Base-by-base conservation (phyloP, 2,113 vertebrate species). In the Glaucomys volans region DNA sequence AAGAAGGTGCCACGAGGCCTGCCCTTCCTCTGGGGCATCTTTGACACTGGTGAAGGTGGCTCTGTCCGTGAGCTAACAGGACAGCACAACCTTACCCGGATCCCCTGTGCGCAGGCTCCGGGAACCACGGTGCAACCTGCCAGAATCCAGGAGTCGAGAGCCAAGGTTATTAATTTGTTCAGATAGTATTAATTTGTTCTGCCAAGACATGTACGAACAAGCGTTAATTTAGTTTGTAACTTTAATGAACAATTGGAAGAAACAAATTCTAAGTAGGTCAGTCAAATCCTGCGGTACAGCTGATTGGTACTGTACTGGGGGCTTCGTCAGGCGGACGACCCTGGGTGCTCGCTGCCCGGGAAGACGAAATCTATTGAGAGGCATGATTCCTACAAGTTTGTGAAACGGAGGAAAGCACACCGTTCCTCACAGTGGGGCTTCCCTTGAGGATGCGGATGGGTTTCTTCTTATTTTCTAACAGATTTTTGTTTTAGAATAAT, bases 221-320 rank as follows among this genome's bases (percentile, higher is more conserved):
- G 86, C 88, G 86, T 94, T 94, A 94, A 96, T 97, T 97, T 97
- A 96, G 72, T 91, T 79, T 75, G 32, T 93, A 96, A 79, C 82
- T 92, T 96, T 97, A 97, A 95, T 79, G 86, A 94, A 91, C 30
- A 5, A 86, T 89, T 91, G 35, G 30, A 96, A 95, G 86, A 79
- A 94, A 42, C 71, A 94, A 79, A 95, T 89, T 97, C 86, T 84
- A 96, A 96, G 69, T 87, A 75, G 74, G 91, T 94, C 88, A 85
- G 75, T 96, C 67, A 83, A 66, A 66, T 92, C 72, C 90, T 94
- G 67, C 5, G 14, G 57, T 64, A 62, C 64, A 80, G 83, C 28
- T 94, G 64, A 94, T 72, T 96, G 66, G 71, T 42, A 82, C 74
- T 90, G 76, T 42, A 89, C 26, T 62, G 32, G 42, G n/a, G n/a